phyloP scores from a whole-genome alignment of 2,888 invertebrate species.

The Andrena bucephala region DNA sequence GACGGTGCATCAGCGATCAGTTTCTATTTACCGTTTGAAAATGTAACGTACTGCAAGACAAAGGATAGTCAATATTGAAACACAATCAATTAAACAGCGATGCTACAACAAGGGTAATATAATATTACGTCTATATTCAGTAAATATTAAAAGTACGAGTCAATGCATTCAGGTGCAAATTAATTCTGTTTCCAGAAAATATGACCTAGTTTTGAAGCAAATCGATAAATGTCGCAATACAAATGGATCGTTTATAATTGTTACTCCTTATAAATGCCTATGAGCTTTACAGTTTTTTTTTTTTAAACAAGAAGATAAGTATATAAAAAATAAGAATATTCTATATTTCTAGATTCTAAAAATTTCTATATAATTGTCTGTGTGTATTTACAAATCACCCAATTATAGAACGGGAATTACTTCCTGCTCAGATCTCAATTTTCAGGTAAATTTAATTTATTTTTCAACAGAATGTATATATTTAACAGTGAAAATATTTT shows the following conservation, averaged over 20 bases:
- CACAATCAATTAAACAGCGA: conserved; percentile 27
- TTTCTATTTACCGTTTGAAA: conserved; percentile 21
- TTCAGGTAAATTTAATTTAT: no score
- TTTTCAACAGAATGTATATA: no score
- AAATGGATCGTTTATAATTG: background rate
- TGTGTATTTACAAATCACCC: no score
- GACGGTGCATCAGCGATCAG: conserved; percentile 1
- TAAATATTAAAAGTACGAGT: conserved; percentile 8
- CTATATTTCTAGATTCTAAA: no score
- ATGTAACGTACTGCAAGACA: background rate
- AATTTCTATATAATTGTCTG: no score
- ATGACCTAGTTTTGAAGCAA: background rate
- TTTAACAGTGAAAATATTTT: no score
- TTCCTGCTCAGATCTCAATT: no score
- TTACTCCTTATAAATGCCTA: background rate
- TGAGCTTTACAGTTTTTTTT: no score
- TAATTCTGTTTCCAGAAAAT: background rate
- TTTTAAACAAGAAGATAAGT: no score
- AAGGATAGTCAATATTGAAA: conserved; percentile 11
- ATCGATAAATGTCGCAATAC: background rate
- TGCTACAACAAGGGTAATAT: background rate
- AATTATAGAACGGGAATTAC: no score
- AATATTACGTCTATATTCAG: background rate
- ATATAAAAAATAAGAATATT: no score
- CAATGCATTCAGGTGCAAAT: background rate